Evolutionary conservation across 2,888 invertebrate genomes (phyloP), one percentile per base, ranked within the genome.

Genomic region (Apomyelois bistriatella): DNA sequence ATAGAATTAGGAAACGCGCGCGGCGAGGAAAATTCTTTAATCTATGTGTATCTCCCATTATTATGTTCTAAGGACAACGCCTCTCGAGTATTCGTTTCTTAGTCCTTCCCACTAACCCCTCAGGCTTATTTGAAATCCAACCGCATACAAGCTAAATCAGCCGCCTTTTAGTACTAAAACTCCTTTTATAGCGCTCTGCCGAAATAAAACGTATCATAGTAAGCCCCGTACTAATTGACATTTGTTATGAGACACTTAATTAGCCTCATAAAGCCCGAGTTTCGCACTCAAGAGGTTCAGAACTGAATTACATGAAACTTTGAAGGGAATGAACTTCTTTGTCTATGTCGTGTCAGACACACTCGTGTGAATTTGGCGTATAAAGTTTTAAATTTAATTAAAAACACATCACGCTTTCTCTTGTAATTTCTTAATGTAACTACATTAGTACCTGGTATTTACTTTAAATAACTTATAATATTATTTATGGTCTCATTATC

Each of bases 211-310:
- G 56, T 40, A 54, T 55, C 54, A 61, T 53, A 54, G 52, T 57
- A 61, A 66, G 65, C 68, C 61, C 48, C 55, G 46, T 56, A 59
- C 67, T 68, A 72, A 71, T 72, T 73, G 66, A 68, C 68, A 67
- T 65, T 70, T 67, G 68, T 72, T 67, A 70, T 55, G 58, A 55
- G 51, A 66, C 64, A 66, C 64, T 62, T 72, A 69, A 72, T 72
- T 70, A 72, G 60, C 58, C 58, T 53, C 64, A 64, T 73, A 71
- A 71, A 67, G 64, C 64, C 60, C 57, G 63, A 65, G 64, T 70
- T 68, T 67, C 65, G 63, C 65, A 61, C 69, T 68, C 62, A 56
- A 54, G 64, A 66, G 65, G 55, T 58, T 55, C 59, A 63, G 61
- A 64, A 62, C 61, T 52, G 61, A 69, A 68, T 70, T 60, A 54